Percentiles rank a stretch among this genome's conserved stretches.
These are phyloP conservation scores for Rhagonycha lutea DNA, from an alignment of 2,888 invertebrate species.

Conservation along the genomic window DNA sequence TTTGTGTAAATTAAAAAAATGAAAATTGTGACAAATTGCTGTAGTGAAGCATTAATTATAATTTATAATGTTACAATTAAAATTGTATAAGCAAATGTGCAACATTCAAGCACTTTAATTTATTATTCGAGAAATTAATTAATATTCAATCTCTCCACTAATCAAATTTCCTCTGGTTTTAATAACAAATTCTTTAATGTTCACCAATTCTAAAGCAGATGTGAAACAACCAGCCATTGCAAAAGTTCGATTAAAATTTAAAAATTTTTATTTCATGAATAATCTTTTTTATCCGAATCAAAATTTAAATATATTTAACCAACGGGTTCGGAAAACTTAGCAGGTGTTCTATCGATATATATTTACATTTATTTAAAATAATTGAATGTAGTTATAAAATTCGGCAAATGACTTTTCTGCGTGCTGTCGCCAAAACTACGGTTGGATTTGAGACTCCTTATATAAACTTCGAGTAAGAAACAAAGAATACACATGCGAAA, in stretches of 20 bases:
- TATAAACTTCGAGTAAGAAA: not conserved
- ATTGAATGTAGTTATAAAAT: not conserved
- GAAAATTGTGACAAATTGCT: not conserved
- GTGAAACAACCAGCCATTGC: not conserved
- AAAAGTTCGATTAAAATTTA: not conserved
- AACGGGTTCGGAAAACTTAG: not conserved
- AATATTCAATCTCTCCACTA: not conserved
- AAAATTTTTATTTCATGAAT: not conserved
- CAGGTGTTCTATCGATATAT: not conserved
- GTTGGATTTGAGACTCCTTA: not conserved
- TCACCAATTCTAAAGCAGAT: not conserved
- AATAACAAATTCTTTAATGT: not conserved
- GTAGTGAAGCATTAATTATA: not conserved
- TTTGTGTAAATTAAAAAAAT: not conserved
- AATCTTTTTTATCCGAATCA: not conserved
- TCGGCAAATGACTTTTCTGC: not conserved
- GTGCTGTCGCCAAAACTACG: not conserved
- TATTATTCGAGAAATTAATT: not conserved
- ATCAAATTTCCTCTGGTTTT: not conserved
- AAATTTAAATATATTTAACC: not conserved
- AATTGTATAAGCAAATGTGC: not conserved
- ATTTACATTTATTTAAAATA: not conserved
- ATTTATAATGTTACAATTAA: not conserved
- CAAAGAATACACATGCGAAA: not conserved
- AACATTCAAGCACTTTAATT: not conserved